Evolutionary conservation across 2,888 invertebrate species (phyloP), one percentile per base, ranked within the genome.

Genomic region (Schrankia costaestrigalis): DNA sequence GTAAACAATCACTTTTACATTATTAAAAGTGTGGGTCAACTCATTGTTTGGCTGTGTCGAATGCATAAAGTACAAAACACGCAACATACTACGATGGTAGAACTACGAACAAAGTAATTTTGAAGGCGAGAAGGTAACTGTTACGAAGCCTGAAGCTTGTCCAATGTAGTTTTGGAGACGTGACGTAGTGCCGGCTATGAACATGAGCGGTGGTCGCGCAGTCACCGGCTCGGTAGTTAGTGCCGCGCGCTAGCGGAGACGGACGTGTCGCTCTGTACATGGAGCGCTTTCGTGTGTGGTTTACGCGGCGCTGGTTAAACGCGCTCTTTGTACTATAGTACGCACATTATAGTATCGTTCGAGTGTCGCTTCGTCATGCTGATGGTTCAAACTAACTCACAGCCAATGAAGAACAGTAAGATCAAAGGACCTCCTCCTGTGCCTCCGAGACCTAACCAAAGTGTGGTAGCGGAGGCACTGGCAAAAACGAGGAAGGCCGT

Each of bases 371-470:
- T 69, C 66, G 60, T 63, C 63, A 87, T 87, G 87, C 78, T 87
- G 72, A 89, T 89, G 85, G 83, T 89, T 64, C 86, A 89, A 67
- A 89, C 86, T 56, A 90, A 89, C 72, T 79, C 90, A 51, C 91
- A 90, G 56, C 86, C 84, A 47, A 85, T 85, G 84, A 87, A 87
- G 75, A 77, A 70, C 64, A 74, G 55, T 58, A 87, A 86, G 66
- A 63, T 87, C 34, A 85, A 90, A 66, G 91, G 92, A 41, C 92
- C 93, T 49, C 95, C 95, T 54, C 95, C 95, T 60, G 94, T 95
- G 52, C 95, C 95, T 37, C 95, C 95, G 53, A 89, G 95, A 62
- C 95, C 95, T 36, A 93, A 92, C 74, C 91, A 93, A 66, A 92
- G 90, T 62, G 89, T 92, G 64, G 92, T 93, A 34, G 92, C 92